These are phyloP conservation scores for Ceratotherium simum DNA, from an alignment of 2,113 vertebrate genomes.

Conservation along the genomic window DNA sequence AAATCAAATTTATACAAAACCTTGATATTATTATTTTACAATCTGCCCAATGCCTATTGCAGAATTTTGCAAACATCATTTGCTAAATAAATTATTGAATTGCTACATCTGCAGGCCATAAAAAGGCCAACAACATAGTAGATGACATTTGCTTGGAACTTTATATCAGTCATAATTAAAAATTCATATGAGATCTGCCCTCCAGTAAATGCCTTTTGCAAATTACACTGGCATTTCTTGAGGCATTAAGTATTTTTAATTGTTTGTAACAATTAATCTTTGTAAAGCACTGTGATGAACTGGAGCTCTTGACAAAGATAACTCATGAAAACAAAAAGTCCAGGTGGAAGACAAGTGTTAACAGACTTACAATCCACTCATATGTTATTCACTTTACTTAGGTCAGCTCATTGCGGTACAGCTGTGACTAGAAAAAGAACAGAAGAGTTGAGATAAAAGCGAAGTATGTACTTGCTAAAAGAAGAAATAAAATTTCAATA, in stretches of 20 bases:
- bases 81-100: slow-evolving; percentile 29
- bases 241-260: neutral
- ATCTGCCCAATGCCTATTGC: neutral
- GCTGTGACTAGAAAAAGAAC: neutral
- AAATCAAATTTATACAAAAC: neutral
- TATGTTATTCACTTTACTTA: neutral
- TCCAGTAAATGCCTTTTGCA: neutral
- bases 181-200: neutral
- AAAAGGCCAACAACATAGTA: neutral
- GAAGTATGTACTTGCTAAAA: neutral
- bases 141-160: neutral
- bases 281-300: neutral
- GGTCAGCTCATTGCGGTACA: neutral
- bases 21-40: neutral
- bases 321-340: neutral
- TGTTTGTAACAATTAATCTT: neutral
- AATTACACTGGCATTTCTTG: neutral
- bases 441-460: neutral
- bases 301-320: neutral
- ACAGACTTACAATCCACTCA: neutral
- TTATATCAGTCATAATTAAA: neutral
- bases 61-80: neutral
- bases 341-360: neutral
- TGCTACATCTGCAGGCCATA: neutral
- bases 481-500: neutral